phyloP scores from a whole-genome alignment of 2,113 vertebrate species.

The Sakesphorus luctuosus region DNA sequence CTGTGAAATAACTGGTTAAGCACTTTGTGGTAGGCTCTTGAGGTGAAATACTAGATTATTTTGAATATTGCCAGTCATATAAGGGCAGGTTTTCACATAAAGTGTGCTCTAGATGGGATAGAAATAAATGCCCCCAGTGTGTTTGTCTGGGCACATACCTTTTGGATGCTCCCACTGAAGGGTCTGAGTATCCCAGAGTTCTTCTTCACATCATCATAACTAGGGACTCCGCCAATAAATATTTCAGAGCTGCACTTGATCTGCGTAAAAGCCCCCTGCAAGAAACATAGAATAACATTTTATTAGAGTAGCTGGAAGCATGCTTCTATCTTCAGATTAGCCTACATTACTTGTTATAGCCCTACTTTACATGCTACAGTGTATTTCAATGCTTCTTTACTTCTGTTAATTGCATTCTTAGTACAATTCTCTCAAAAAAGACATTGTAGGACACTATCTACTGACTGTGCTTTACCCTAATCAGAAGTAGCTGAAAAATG shows the following conservation, averaged over 20 bases:
- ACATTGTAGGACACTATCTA: neutral
- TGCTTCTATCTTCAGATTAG: neutral
- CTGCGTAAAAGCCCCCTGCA: conserved; percentile 95
- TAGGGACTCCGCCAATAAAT: conserved; percentile 90
- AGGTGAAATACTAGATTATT: neutral
- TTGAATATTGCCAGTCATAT: rapidly evolving
- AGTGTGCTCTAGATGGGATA: rapidly evolving
- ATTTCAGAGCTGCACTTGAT: conserved; percentile 94
- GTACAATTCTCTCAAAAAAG: neutral
- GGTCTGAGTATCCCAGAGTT: conserved; percentile 82
- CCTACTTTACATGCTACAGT: neutral
- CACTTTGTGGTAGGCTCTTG: neutral
- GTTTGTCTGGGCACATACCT: conserved; percentile 74
- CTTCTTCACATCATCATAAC: conserved; percentile 86
- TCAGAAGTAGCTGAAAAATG: neutral
- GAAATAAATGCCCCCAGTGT: neutral
- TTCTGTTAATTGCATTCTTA: neutral
- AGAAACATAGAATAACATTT: neutral
- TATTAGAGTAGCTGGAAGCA: neutral
- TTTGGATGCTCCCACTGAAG: conserved; percentile 93
- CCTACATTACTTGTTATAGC: neutral
- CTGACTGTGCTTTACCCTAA: neutral
- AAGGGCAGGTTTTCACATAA: neutral
- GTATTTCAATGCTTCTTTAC: neutral
- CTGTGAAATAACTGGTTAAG: neutral